phyloP scores from a whole-genome alignment of 2,888 invertebrate genomes.

The Scrobipalpa costella region DNA sequence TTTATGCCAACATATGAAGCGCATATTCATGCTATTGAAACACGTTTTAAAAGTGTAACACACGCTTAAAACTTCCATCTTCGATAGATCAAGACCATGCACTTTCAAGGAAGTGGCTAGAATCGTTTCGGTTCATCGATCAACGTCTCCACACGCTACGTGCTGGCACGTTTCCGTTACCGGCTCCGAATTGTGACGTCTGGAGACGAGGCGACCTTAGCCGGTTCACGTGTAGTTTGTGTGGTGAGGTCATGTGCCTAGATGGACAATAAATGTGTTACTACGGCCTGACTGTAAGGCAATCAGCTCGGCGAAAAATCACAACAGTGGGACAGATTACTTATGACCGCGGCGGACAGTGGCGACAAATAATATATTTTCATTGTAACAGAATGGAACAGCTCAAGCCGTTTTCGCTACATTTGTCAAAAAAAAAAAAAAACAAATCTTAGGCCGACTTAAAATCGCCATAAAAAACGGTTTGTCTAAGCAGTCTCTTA shows the following conservation, averaged over 20 bases:
- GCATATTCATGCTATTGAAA: too few species aligned
- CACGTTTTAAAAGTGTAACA: too few species aligned
- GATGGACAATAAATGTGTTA: not conserved
- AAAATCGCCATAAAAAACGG: too few species aligned
- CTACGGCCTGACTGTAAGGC: not conserved
- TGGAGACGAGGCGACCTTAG: not conserved
- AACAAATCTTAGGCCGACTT: too few species aligned
- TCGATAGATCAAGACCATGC: not conserved
- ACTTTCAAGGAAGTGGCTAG: slow-evolving; percentile 15
- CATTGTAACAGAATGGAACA: too few species aligned
- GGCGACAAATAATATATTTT: too few species aligned
- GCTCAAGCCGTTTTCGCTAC: too few species aligned
- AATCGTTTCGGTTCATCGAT: slow-evolving; percentile 20
- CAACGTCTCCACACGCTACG: slow-evolving; percentile 14
- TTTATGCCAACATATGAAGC: too few species aligned
- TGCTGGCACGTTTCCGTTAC: slow-evolving; percentile 11
- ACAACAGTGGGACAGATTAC: too few species aligned
- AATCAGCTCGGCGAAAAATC: too few species aligned
- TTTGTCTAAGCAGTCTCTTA: not conserved
- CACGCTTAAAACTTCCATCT: not conserved
- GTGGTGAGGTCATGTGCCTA: slow-evolving; percentile 5
- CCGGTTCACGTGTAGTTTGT: not conserved
- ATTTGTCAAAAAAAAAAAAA: too few species aligned
- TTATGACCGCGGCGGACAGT: too few species aligned
- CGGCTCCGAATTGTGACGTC: slow-evolving; percentile 1